Base-by-base conservation (phyloP, 2,797 vertebrate species). In the Mormyrus hasselquistii region DNA sequence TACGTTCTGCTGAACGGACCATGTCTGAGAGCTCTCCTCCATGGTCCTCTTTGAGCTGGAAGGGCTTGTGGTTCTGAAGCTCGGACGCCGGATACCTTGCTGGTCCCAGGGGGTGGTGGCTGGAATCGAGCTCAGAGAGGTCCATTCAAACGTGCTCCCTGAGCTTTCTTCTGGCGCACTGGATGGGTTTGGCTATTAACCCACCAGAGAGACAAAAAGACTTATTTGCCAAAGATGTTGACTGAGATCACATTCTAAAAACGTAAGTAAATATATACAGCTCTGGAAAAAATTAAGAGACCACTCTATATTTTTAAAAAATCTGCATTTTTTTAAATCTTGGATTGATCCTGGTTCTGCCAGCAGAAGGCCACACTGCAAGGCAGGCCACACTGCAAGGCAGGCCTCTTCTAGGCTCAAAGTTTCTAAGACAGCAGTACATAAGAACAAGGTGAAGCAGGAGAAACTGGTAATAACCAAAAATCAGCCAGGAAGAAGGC, bases 31-130 rank as follows among this genome's bases (percentile, higher is more conserved):
- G 0, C 94, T 93, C 89, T 96, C 95, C 57, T 95, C 95, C 62
- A 94, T 95, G 87, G 95, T 94, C 65, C 93, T 93, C 19, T 91
- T 89, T 10, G 91, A 94, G 44, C 53, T n/a, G 29, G 90, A 49
- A 0, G 92, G 91, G 41, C 9, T 89, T 1, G 93, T 94, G 0
- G 92, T 91, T 88, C 88, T 90, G 7, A 89, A 52, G 4, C 91
- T 90, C 0, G 95, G 95, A 89, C 95, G 95, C 86, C 96, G 92
- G 91, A 95, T 95, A 29, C 95, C 95, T 0, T 95, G 95, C 88
- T 94, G 94, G 87, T 94, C 93, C 0, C 94, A 94, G 0, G 88
- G 88, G n/a, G 91, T 92, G 41, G 91, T 91, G 38, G 95, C 91
- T 92, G 94, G 95, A 87, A 94, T 94, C 0, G 95, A 95, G 0